Conservation (phyloP, 2,797 vertebrate species). For the Melopsittacus undulatus region DNA sequence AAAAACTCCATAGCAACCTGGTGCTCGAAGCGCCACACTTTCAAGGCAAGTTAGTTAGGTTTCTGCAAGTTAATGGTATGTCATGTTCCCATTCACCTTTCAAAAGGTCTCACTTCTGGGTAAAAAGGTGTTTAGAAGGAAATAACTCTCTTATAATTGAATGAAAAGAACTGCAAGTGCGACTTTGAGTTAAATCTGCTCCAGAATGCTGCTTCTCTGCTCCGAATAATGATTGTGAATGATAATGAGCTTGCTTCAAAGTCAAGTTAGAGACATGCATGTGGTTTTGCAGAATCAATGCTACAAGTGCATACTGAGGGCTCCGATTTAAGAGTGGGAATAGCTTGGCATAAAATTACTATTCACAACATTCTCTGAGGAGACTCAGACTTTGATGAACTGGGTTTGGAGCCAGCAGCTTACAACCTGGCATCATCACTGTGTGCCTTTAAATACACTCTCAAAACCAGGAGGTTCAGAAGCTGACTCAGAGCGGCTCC, state of each 20-base stretch:
- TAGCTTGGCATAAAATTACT: slow-evolving; percentile 6
- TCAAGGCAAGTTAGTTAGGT: neutral
- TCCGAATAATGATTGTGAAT: neutral
- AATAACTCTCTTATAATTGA: neutral
- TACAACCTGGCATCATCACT: neutral
- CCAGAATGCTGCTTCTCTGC: neutral
- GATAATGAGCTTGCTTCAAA: neutral
- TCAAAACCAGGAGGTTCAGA: neutral
- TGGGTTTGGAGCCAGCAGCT: neutral
- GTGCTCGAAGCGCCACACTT: rapidly evolving
- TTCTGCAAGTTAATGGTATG: neutral
- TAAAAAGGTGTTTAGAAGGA: neutral
- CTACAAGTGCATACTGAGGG: neutral
- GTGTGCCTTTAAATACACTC: slow-evolving; percentile 13
- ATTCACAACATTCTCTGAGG: slow-evolving; percentile 7
- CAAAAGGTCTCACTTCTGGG: neutral
- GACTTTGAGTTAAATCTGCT: neutral
- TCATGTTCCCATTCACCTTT: neutral
- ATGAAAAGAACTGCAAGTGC: neutral
- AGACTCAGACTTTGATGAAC: neutral
- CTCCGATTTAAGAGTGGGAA: neutral
- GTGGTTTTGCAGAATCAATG: neutral
- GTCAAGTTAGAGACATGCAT: rapidly evolving
- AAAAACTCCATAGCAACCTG: neutral
- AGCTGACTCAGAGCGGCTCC: slow-evolving; percentile 45